Evolutionary conservation across 1,140 invertebrate species (phyloP).

Genomic region (Anoplolepis gracilipes): DNA sequence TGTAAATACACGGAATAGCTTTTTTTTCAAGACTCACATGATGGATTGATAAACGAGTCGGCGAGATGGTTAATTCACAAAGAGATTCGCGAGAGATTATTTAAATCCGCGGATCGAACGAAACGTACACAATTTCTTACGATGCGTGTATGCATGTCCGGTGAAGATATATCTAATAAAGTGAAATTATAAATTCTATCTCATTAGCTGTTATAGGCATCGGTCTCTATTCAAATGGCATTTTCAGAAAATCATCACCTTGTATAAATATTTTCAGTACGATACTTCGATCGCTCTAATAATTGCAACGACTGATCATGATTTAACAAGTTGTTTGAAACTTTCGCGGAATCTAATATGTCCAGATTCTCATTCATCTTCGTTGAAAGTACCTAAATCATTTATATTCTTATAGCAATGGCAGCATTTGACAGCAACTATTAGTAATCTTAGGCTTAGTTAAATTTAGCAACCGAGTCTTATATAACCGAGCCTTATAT

Average conservation of each 20-base stretch:
- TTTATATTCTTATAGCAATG: slow-evolving; percentile 60
- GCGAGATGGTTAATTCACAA: slow-evolving; percentile 66
- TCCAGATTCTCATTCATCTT: slow-evolving; percentile 56
- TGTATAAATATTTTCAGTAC: slow-evolving; percentile 16
- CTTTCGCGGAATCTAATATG: slow-evolving; percentile 52
- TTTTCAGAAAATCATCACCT: slow-evolving; percentile 38
- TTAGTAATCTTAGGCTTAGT: slow-evolving; percentile 55
- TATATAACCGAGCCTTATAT: slow-evolving; percentile 26
- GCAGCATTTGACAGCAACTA: slow-evolving; percentile 52
- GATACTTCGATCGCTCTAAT: slow-evolving; percentile 4
- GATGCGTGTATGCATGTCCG: neutral
- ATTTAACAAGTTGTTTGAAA: slow-evolving; percentile 45
- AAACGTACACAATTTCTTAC: slow-evolving; percentile 33
- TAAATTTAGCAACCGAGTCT: slow-evolving; percentile 54
- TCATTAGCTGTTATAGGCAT: slow-evolving; percentile 36
- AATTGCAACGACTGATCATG: slow-evolving; percentile 43
- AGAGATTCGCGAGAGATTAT: slow-evolving; percentile 66
- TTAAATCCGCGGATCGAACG: slow-evolving; percentile 57
- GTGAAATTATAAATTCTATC: slow-evolving; percentile 36
- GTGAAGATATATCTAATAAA: slow-evolving; percentile 9
- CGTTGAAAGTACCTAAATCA: slow-evolving; percentile 49
- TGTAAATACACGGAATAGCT: slow-evolving; percentile 6
- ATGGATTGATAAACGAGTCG: slow-evolving; percentile 68
- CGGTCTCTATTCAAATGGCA: slow-evolving; percentile 29
- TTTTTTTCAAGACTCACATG: slow-evolving; percentile 40